Evolutionary conservation across 2,797 vertebrate genomes (phyloP), one percentile per base, ranked within the genome.

Genomic region (Hirundo rustica): DNA sequence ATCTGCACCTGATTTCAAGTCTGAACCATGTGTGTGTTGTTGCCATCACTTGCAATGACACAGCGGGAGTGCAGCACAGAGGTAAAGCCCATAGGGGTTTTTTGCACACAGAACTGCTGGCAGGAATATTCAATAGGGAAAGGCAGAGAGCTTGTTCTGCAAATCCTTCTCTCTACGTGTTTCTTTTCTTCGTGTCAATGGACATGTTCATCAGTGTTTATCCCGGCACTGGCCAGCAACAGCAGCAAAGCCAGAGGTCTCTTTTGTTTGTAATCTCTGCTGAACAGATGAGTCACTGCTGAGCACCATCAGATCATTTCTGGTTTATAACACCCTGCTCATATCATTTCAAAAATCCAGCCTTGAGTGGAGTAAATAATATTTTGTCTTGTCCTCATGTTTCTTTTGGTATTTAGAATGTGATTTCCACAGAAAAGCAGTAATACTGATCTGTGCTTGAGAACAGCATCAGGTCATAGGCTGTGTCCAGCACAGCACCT

Each of bases 191-290:
- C 58, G 22, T 88, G 85, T 92, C 85, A 92, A 40, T 75, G 73
- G 70, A 80, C 55, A 53, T 18, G 44, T 40, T 89, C 51, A 57
- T 81, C 73, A 60, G 16, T n/a, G 2, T 88, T 95, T 91, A 88
- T 88, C 45, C 92, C 70, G 51, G 82, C 82, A 64, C n/a, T 70
- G 82, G 51, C 32, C 14, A 0, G 42, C 53, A 82, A 53, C 27
- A 67, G 53, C 66, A 96, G 80, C 76, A 96, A 75, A 94, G 73
- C 29, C 92, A 95, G 83, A 96, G 66, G 60, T 91, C 85, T 92
- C 80, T 62, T 77, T 73, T 94, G 78, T 92, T 95, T 92, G 85
- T 73, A 90, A 88, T 79, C 87, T 92, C 57, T 71, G 79, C 70
- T 94, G 74, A 92, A 54, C 60, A 81, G 67, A 91, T 81, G 89